Base-by-base conservation (phyloP, 2,888 invertebrate species). In the Brachyopa scutellaris region DNA sequence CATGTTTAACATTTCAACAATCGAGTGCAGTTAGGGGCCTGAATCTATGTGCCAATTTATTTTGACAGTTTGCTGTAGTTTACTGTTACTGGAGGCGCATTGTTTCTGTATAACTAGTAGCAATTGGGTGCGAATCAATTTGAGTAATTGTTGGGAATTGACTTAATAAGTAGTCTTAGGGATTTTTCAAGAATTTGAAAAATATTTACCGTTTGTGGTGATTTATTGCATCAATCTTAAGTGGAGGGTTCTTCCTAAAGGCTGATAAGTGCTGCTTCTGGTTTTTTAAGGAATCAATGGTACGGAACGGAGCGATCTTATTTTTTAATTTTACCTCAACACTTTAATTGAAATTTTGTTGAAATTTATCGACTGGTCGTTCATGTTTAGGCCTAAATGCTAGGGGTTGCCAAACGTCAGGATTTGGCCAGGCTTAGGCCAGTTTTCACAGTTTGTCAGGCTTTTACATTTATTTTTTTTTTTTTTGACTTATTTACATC, bases 111-210 rank as follows among this genome's bases (percentile, higher is more conserved):
- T 13, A 55, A 57, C 59, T 53, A 26, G 73, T 73, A 73, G 66
- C 66, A 67, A 73, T 73, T 79, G 66, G 66, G 73, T 79, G 73
- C 42, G 59, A 72, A 78, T 33, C 64, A 72, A 72, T 66, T 66
- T 64, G 55, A 66, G 57, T 61, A 73, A 79, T 79, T 67, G 45
- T 13, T 23, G n/a, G 31, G 38, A 57, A 73, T 67, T 66, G 66
- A 61, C 42, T 72, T 61, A 59, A 57, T 70, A 59, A 49, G 31
- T 26, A 2, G 13, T 38, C 59, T 45, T 53, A 51, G 51, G 31
- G 51, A 51, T 11, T 45, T 53, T 53, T 59, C 21, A 15, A 47
- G 57, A 40, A 74, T 23, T 11, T 38, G 26, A 55, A 1, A 38
- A 40, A 57, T 13, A 38, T n/a, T 19, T 11, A 51, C 8, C 2